These are phyloP conservation scores for Trematocara nigrifrons DNA, from an alignment of 2,113 vertebrate genomes.

Conservation along the genomic window DNA sequence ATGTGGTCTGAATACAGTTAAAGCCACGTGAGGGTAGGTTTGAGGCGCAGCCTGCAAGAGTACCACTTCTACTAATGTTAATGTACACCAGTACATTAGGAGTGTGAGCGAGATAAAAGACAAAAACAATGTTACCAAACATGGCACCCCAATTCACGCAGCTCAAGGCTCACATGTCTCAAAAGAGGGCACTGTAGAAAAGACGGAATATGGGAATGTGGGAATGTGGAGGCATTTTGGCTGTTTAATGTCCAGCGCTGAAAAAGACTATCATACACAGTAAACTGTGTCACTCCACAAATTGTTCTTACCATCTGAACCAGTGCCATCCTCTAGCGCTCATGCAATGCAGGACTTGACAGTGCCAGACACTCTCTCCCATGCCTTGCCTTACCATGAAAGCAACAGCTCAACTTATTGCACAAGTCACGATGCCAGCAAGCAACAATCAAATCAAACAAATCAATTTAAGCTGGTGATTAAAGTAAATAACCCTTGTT, in stretches of 20 bases:
- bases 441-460: not conserved
- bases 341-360: not conserved
- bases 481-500: not conserved
- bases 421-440: not conserved
- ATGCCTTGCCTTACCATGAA: not conserved
- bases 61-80: not conserved
- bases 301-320: not conserved
- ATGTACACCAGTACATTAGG: not conserved
- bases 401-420: not conserved
- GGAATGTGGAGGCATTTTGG: not conserved
- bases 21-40: not conserved
- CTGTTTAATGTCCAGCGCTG: not conserved
- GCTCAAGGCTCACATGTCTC: not conserved
- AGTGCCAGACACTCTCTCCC: not conserved
- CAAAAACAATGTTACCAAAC: not conserved
- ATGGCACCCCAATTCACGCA: not conserved
- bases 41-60: not conserved
- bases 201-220: not conserved
- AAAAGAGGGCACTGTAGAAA: not conserved
- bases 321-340: not conserved
- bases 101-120: fast-evolving
- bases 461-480: fast-evolving
- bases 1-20: not conserved
- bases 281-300: not conserved
- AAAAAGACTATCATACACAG: not conserved